phyloP scores from a whole-genome alignment of 2,113 vertebrate species.

The Macroglossus sobrinus region DNA sequence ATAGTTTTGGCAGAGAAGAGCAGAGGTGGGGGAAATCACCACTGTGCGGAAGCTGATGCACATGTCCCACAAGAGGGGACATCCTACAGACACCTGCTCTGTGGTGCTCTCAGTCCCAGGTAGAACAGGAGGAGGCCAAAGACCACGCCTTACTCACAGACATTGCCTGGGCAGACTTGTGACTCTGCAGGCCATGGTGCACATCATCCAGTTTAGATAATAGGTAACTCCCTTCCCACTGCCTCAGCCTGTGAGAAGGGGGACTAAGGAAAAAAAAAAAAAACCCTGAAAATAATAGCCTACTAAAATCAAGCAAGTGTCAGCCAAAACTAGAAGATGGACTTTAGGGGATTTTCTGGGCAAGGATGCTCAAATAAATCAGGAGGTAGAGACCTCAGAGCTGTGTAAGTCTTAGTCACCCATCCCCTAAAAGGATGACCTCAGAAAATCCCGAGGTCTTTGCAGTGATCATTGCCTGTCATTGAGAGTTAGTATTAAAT shows the following conservation, averaged over 20 bases:
- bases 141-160: rapidly evolving
- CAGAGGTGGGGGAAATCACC: neutral
- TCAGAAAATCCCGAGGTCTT: neutral
- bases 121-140: neutral
- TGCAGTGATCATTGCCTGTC: neutral
- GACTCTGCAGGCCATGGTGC: neutral
- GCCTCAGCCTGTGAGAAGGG: no score
- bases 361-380: neutral
- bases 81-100: neutral
- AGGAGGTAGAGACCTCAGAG: neutral
- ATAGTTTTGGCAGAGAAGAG: slow-evolving; percentile 14
- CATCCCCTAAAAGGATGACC: neutral
- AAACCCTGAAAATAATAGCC: neutral
- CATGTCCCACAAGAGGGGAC: rapidly evolving
- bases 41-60: neutral
- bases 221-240: neutral
- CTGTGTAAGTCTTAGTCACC: neutral
- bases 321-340: neutral
- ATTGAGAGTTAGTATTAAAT: neutral
- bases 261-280: no score
- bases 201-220: neutral
- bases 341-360: neutral
- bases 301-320: neutral
- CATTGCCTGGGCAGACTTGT: rapidly evolving
- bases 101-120: neutral